A percentile compares a stretch with the other conserved stretches of the same genome.
phyloP scores from a whole-genome alignment of 2,888 invertebrate genomes.

The Subacronicta megacephala region DNA sequence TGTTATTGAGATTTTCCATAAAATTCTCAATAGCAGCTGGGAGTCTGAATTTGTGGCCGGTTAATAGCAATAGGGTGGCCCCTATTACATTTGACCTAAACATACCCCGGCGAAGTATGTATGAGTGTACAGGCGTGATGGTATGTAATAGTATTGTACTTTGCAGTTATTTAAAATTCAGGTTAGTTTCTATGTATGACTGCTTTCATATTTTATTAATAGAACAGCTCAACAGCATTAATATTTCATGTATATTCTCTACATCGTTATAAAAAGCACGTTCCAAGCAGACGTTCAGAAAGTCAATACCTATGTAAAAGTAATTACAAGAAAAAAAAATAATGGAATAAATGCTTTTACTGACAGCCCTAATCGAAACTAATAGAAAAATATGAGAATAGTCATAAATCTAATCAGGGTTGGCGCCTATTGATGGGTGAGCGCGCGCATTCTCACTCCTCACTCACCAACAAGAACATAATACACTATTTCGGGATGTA shows the following conservation, averaged over 20 bases:
- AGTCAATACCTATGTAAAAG: neutral
- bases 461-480: slow-evolving; percentile 9
- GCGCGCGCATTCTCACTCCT: slow-evolving; percentile 2
- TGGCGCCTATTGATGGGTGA: slow-evolving; percentile 59
- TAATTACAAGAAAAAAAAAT: slow-evolving; percentile 3
- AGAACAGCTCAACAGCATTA: slow-evolving; percentile 26
- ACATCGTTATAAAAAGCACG: slow-evolving; percentile 30
- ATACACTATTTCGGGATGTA: slow-evolving; percentile 36
- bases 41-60: too few species aligned
- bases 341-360: slow-evolving; percentile 4
- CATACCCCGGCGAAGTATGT: too few species aligned
- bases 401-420: slow-evolving; percentile 75
- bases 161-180: too few species aligned
- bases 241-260: slow-evolving; percentile 33
- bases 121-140: too few species aligned
- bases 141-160: too few species aligned
- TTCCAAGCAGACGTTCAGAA: slow-evolving; percentile 8
- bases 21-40: too few species aligned
- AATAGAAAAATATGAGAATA: slow-evolving; percentile 67
- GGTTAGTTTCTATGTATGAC: too few species aligned
- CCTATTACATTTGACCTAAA: too few species aligned
- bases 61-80: too few species aligned
- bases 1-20: too few species aligned
- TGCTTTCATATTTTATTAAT: slow-evolving; percentile 23
- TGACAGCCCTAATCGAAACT: slow-evolving; percentile 66